Conservation (phyloP, 2,888 invertebrate species). For the Thecophora atra region DNA sequence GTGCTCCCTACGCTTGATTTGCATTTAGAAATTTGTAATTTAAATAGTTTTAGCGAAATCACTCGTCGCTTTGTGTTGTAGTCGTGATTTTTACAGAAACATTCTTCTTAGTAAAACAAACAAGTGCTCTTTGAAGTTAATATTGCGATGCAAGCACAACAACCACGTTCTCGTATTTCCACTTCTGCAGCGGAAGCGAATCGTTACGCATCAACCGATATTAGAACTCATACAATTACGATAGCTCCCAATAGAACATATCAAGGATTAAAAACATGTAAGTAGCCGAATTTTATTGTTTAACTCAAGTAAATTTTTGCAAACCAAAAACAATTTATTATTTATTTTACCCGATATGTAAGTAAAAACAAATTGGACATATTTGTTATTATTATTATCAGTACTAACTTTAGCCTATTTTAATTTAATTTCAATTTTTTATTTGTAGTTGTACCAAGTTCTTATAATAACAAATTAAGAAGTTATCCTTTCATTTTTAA, state of each 20-base stretch:
- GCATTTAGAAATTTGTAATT: background rate
- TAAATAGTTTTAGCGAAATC: conserved; percentile 8
- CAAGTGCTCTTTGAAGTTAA: conserved; percentile 51
- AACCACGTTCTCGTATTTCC: conserved; percentile 52
- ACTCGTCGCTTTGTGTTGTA: background rate
- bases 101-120: too few relatives aligned
- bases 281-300: conserved; percentile 34
- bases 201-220: conserved; percentile 48
- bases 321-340: too few relatives aligned
- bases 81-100: background rate
- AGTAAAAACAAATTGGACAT: too few relatives aligned
- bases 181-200: conserved; percentile 40
- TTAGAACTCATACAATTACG: conserved; percentile 48
- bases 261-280: conserved; percentile 57
- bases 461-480: too few relatives aligned
- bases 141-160: conserved; percentile 49
- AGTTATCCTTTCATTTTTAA: too few relatives aligned
- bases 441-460: too few relatives aligned
- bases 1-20: conserved; percentile 16
- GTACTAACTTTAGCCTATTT: too few relatives aligned
- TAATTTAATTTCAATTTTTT: too few relatives aligned
- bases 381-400: too few relatives aligned
- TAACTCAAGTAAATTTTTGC: too few relatives aligned
- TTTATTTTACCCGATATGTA: too few relatives aligned
- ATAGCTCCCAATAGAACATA: conserved; percentile 49